Evolutionary conservation across 2,888 invertebrate species (phyloP), one percentile per base, ranked within the genome.

Genomic region (Folsomia manolachei): DNA sequence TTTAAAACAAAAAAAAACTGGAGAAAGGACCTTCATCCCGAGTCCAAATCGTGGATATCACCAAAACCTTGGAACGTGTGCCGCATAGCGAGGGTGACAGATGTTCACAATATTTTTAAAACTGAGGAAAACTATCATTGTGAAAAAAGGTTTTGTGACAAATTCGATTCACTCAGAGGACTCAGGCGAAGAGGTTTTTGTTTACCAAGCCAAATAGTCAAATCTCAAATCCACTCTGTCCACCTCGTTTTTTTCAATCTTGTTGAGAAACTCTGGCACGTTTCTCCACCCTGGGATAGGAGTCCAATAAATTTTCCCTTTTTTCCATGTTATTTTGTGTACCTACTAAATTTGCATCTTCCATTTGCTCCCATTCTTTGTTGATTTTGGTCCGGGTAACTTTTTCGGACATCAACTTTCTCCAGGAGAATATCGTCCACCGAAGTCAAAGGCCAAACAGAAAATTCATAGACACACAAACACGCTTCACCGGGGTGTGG

Each of bases 31-130:
- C 39, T 39, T 4, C 39, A n/a, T n/a, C n/a, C 14, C 14, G 39
- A 21, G 56, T 7, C 11, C n/a, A 7, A 56, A 56, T 19, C 19
- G 7, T 56, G 60, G n/a, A n/a, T n/a, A n/a, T n/a, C n/a, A n/a
- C n/a, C n/a, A n/a, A n/a, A n/a, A n/a, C n/a, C n/a, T n/a, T n/a
- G n/a, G n/a, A n/a, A n/a, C n/a, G n/a, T n/a, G n/a, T n/a, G n/a
- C n/a, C n/a, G n/a, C n/a, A n/a, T n/a, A n/a, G n/a, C n/a, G n/a
- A n/a, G n/a, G n/a, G 60, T 18, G 67, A 67, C 67, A 67, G 67
- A 67, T 67, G 67, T 53, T 67, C 67, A 67, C 67, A 67, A 56
- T 67, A 67, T 67, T 67, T 67, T 27, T n/a, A n/a, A n/a, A n/a
- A n/a, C n/a, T n/a, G n/a, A n/a, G n/a, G n/a, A n/a, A n/a, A n/a